A percentile compares a stretch with the other conserved stretches of the same genome.
Evolutionary conservation across 2,888 invertebrate genomes (phyloP).

Genomic region (Pomacea canaliculata): DNA sequence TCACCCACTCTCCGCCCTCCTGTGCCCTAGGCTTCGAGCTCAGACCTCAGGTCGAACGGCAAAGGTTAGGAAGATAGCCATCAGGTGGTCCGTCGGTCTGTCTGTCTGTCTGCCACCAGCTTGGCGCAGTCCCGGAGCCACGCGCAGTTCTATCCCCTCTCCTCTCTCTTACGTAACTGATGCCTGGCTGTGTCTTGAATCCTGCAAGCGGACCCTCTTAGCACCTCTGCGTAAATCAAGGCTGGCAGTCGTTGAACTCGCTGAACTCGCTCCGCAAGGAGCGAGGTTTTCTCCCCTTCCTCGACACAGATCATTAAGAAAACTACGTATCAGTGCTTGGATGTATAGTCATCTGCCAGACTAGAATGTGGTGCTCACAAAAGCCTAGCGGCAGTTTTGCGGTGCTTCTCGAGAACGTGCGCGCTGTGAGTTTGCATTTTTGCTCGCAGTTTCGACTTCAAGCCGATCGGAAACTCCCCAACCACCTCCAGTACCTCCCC

Average conservation of each 20-base stretch:
- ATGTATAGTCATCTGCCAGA: constrained; percentile 7
- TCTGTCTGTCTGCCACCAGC: too few species aligned
- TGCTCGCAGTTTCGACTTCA: too few species aligned
- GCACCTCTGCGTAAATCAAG: constrained; percentile 12
- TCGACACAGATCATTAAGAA: constrained; percentile 23
- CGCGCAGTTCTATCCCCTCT: too few species aligned
- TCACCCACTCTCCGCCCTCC: too few species aligned
- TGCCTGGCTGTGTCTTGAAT: constrained; percentile 2
- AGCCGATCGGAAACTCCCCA: too few species aligned
- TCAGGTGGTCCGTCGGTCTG: background rate
- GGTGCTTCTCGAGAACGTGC: background rate
- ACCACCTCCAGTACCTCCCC: too few species aligned
- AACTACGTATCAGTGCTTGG: constrained; percentile 16
- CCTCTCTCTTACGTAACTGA: constrained; percentile 11
- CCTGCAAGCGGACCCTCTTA: constrained; percentile 8
- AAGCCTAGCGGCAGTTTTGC: background rate
- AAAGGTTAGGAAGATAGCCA: constrained; percentile 2
- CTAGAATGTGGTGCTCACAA: background rate
- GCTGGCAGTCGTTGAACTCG: constrained; percentile 19
- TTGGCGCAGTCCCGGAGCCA: too few species aligned
- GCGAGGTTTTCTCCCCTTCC: constrained; percentile 10
- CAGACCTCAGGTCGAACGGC: background rate
- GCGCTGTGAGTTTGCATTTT: too few species aligned
- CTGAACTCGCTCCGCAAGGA: constrained; percentile 13
- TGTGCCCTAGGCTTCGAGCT: background rate